A percentile compares a stretch with the other conserved stretches of the same genome.
Conservation (phyloP, 2,113 vertebrate genomes). For the Tychaedon coryphoeus region DNA sequence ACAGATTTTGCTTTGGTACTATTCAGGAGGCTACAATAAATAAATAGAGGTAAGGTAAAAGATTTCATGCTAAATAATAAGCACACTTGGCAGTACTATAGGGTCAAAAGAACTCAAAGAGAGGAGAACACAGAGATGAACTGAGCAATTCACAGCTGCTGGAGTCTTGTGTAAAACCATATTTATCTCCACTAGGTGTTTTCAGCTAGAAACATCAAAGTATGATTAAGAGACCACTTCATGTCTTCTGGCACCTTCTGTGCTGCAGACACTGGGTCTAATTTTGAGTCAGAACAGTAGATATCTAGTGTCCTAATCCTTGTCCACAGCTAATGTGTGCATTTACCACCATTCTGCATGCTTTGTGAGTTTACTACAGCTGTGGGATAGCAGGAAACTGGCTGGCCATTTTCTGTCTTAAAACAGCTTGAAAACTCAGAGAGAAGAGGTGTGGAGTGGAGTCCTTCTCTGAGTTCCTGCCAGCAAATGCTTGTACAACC, state of each 20-base stretch:
- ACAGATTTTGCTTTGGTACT: not conserved
- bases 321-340: not conserved
- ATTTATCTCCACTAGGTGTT: not conserved
- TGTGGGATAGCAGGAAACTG: not conserved
- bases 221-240: not conserved
- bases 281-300: not conserved
- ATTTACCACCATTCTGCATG: not conserved
- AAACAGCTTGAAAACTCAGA: not conserved
- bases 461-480: not conserved
- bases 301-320: not conserved
- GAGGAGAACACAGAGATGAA: not conserved
- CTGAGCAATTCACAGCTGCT: not conserved
- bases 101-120: not conserved
- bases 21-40: not conserved
- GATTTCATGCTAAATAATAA: not conserved
- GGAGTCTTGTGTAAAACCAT: not conserved
- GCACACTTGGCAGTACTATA: not conserved
- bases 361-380: not conserved
- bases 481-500: not conserved
- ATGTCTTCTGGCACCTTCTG: not conserved
- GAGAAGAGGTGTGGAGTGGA: not conserved
- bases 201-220: not conserved
- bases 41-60: not conserved
- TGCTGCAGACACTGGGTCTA: not conserved
- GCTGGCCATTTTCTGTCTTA: not conserved